Evolutionary conservation across 2,888 invertebrate genomes (phyloP), one percentile per base, ranked within the genome.

Genomic region (Dryobotodes eremita): DNA sequence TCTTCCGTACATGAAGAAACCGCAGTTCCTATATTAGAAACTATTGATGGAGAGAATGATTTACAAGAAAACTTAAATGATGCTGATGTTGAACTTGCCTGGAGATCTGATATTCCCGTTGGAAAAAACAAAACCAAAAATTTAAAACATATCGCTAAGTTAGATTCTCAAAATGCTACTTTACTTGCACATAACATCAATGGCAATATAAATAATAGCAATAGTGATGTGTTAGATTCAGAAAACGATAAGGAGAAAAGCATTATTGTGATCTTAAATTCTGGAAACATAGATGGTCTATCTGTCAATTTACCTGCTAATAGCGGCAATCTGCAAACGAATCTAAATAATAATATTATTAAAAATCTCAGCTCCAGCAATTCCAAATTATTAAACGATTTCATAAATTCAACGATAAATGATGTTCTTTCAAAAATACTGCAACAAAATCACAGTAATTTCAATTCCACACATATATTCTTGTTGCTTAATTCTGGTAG

Each of bases 401-500:
- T 83, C 1, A n/a, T 75, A 0, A 69, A 77, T 31, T 15, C 62
- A 20, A 73, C 61, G 0, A 50, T 68, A 20, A 53, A 68, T 15
- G 26, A 69, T 10, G 4, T 83, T 7, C 17, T 77, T 42, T 42
- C 26, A 62, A 77, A 69, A 26, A 20, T 82, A 23, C 23, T 55
- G 2, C 6, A 72, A 17, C 17, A 42, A 55, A 75, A 68, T 17
- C 0, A 23, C 2, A 66, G 26, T 4, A 31, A 26, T 53, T 10
- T 50, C 10, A 65, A 74, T 59, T 1, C 36, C 0, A 69, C 69
- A 46, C 20, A 75, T 31, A 17, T 71, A 26, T 65, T 75, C n/a
- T n/a, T 71, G 1, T 64, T 83, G 1, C 10, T 78, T 15, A 83
- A 78, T 65, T 65, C 78, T 11, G 78, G 83, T 3, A 69, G 0